Base-by-base conservation (phyloP, 2,113 vertebrate genomes). In the Bettongia penicillata region DNA sequence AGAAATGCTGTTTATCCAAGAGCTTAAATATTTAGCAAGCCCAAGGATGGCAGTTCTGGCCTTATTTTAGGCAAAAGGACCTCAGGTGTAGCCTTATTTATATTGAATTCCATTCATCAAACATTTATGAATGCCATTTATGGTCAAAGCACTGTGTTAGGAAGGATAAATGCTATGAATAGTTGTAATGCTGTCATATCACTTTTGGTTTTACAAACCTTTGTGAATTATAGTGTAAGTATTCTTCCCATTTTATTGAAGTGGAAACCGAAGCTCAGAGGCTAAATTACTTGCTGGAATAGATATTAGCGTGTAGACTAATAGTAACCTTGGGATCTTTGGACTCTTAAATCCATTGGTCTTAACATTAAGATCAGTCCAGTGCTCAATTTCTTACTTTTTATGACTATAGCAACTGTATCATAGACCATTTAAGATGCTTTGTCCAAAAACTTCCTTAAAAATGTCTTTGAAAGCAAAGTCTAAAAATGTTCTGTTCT, bases 1-100 rank as follows among this genome's bases (percentile, higher is more conserved):
- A 93, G 37, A 92, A 92, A 91, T 89, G 31, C n/a, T 95, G 51
- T 51, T 93, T 96, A 92, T 90, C 90, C 90, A n/a, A 84, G 68
- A 50, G 24, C 48, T 96, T 96, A 57, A 53, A 2, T 96, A 51
- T 94, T 91, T 93, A 94, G 55, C 3, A 52, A 37, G 22, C n/a
- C 68, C 89, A 93, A 90, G 93, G 49, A 95, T 77, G 37, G 84
- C 95, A 93, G 49, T 92, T 94, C 24, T 93, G 26, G 14, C 55
- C 53, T 89, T 50, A 84, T n/a, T 37, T 90, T 53, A 52, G 28
- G 12, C 91, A 37, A 61, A 93, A 91, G 24, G 14, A 61, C 28
- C 23, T 96, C 9, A 91, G 28, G 10, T 49, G 89, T 84, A 84
- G 68, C 37, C 68, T 84, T 84, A 84, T 22, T 84, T 23, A 84